A percentile compares a stretch with the other conserved stretches of the same genome.
phyloP scores from a whole-genome alignment of 2,888 invertebrate species.

The Clusia tigrina region DNA sequence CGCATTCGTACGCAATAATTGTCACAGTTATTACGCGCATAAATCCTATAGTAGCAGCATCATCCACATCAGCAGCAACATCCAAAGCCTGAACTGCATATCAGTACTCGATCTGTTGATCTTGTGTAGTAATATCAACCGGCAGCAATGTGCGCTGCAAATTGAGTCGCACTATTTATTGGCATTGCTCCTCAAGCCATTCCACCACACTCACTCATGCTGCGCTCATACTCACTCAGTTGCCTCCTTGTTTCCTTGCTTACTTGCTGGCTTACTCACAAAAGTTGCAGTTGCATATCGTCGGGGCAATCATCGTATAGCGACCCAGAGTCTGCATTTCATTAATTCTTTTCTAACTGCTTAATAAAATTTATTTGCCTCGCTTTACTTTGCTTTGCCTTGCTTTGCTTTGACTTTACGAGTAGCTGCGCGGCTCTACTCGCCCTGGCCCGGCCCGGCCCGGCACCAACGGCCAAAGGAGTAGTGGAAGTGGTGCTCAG shows the following conservation, averaged over 20 bases:
- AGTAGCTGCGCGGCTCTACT: too few relatives aligned
- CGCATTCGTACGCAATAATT: conserved; percentile 37
- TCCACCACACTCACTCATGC: background rate
- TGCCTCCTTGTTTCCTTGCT: background rate
- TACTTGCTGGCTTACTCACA: background rate
- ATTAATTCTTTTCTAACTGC: conserved; percentile 54
- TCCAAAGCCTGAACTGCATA: conserved; percentile 30
- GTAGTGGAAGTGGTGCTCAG: too few relatives aligned
- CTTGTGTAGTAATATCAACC: conserved; percentile 11
- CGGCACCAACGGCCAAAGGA: too few relatives aligned
- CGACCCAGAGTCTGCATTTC: conserved; percentile 46
- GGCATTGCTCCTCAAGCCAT: background rate
- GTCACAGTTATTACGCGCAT: conserved; percentile 58
- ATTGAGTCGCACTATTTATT: conserved; percentile 37
- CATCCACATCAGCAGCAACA: conserved; percentile 30
- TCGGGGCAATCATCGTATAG: too few relatives aligned
- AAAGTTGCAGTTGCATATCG: too few relatives aligned
- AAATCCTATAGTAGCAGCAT: conserved; percentile 46
- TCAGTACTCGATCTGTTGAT: conserved; percentile 31
- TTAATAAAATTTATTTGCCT: conserved; percentile 54
- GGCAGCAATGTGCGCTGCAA: conserved; percentile 32
- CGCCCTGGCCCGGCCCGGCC: too few relatives aligned
- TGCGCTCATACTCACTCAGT: background rate
- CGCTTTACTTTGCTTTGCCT: background rate
- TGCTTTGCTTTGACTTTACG: too few relatives aligned